phyloP scores from a whole-genome alignment of 2,797 vertebrate genomes.

The Hipposideros larvatus region DNA sequence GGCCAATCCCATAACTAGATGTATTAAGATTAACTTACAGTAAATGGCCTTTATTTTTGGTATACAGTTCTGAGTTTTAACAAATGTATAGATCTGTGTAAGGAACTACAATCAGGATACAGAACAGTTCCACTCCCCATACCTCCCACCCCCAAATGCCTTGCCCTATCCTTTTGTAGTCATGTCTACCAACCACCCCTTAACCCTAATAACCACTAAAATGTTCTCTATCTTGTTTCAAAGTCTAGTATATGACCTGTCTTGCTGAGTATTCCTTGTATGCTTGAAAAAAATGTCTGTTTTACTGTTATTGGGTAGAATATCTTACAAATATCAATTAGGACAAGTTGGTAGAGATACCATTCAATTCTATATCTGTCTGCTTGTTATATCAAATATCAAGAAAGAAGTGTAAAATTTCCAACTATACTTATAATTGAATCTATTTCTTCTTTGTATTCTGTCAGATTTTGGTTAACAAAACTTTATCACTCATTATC shows the following conservation, averaged over 20 bases:
- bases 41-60: not conserved
- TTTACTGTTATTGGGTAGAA: not conserved
- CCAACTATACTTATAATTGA: not conserved
- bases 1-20: not conserved
- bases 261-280: not conserved
- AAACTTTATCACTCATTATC: not conserved
- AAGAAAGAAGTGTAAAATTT: not conserved
- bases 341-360: not conserved
- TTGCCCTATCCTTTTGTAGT: not conserved
- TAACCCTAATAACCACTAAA: not conserved
- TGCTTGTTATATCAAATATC: not conserved
- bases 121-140: not conserved
- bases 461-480: not conserved
- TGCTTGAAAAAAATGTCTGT: not conserved
- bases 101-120: not conserved
- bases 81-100: not conserved
- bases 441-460: not conserved
- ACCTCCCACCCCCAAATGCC: not conserved
- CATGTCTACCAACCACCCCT: not conserved
- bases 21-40: not conserved
- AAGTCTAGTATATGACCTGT: not conserved
- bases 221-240: not conserved
- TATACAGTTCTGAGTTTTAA: not conserved
- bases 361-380: not conserved
- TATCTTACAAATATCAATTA: not conserved